Percentiles rank a stretch among this genome's conserved stretches.
phyloP scores from a whole-genome alignment of 2,797 vertebrate genomes.

The Melanotaenia trifasciata region DNA sequence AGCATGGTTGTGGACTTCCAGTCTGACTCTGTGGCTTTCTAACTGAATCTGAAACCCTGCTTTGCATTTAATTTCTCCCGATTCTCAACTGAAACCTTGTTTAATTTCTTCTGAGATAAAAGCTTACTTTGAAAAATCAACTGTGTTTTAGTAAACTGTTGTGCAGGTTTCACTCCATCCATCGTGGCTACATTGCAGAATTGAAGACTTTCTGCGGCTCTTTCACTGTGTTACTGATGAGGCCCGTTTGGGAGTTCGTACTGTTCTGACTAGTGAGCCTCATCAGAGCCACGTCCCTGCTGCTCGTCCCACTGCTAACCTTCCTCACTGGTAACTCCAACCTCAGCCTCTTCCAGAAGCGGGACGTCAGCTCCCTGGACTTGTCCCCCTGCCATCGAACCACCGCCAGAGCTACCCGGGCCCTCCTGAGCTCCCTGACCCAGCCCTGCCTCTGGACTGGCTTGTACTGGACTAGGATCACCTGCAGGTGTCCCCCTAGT shows the following conservation, averaged over 20 bases:
- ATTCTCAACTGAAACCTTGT: too few relatives aligned
- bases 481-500: constrained; percentile 88
- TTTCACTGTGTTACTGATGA: constrained; percentile 41
- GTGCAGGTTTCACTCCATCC: too few relatives aligned
- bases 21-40: neutral
- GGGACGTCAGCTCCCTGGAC: constrained; percentile 87
- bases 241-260: constrained; percentile 49
- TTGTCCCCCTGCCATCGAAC: constrained; percentile 94
- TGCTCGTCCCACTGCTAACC: neutral
- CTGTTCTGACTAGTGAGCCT: constrained; percentile 67
- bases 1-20: neutral
- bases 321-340: constrained; percentile 90
- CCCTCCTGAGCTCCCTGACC: constrained; percentile 90
- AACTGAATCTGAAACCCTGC: neutral
- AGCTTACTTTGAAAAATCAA: too few relatives aligned
- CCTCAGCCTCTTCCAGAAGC: constrained; percentile 94
- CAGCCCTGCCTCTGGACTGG: constrained; percentile 83
- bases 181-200: constrained; percentile 16
- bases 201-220: constrained; percentile 22
- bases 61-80: neutral
- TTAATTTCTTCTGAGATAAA: neutral
- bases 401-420: constrained; percentile 87
- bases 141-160: too few relatives aligned
- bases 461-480: constrained; percentile 94
- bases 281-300: constrained; percentile 37